Percentiles rank a stretch among this genome's conserved stretches.
Conservation (phyloP, 2,888 invertebrate species). For the Zaprionus lineosus region DNA sequence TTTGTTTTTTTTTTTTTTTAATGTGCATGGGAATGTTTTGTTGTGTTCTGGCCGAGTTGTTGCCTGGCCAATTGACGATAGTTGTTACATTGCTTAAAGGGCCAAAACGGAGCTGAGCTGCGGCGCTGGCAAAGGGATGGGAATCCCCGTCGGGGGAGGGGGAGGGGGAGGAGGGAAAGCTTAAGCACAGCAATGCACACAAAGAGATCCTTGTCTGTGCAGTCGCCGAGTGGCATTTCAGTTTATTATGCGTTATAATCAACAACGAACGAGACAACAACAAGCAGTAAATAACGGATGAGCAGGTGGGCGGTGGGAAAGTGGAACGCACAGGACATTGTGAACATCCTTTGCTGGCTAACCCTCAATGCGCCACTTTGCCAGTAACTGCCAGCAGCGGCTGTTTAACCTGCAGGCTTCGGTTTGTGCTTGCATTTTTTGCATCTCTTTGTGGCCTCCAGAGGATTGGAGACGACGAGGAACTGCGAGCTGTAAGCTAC, state of each 20-base stretch:
- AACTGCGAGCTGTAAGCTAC: too few species aligned
- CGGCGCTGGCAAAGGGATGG: too few species aligned
- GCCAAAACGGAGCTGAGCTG: conserved; percentile 2
- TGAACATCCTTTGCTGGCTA: conserved; percentile 30
- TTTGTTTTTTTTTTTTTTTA: conserved; percentile 18
- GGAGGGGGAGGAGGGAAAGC: background rate
- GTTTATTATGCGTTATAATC: conserved; percentile 72
- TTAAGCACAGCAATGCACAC: conserved; percentile 22
- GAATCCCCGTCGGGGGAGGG: too few species aligned
- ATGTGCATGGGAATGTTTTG: conserved; percentile 56
- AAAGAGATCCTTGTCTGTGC: conserved; percentile 41
- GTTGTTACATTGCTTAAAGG: conserved; percentile 25
- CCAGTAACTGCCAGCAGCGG: conserved; percentile 35
- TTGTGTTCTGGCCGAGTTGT: conserved; percentile 28
- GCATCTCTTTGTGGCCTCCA: conserved; percentile 29
- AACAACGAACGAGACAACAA: conserved; percentile 30
- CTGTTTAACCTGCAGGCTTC: conserved; percentile 42
- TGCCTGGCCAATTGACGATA: conserved; percentile 48
- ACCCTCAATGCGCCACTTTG: conserved; percentile 49
- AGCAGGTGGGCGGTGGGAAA: background rate
- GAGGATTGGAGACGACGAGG: too few species aligned
- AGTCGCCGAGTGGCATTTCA: conserved; percentile 64
- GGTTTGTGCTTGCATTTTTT: conserved; percentile 29
- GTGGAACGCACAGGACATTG: conserved; percentile 20
- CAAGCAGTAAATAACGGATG: background rate